These are phyloP conservation scores for Sarcophaga caerulescens DNA, from an alignment of 2,888 invertebrate genomes.

Conservation along the genomic window DNA sequence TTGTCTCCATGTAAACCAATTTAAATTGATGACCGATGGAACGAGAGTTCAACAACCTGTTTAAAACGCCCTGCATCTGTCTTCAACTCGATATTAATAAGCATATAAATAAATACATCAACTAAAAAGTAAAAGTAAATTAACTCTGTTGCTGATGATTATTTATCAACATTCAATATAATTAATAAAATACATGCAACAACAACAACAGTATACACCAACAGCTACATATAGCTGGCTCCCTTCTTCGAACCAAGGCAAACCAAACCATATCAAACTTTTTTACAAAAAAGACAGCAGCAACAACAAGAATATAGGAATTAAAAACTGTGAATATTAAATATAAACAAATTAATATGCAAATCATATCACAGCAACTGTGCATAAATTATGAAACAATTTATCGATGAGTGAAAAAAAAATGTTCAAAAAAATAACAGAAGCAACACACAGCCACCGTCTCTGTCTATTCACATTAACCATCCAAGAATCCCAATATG, in stretches of 20 bases:
- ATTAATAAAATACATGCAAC: constrained; percentile 18
- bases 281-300: background rate
- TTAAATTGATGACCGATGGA: no score
- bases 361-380: constrained; percentile 46
- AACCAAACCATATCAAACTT: background rate
- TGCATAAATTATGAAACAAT: constrained; percentile 51
- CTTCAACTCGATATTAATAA: background rate
- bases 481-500: background rate
- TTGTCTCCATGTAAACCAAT: no score
- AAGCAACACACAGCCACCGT: background rate
- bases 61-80: background rate
- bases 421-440: background rate
- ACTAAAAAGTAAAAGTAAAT: constrained; percentile 58
- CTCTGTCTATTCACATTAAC: no score
- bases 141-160: constrained; percentile 40
- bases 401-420: constrained; percentile 19
- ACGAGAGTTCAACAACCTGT: background rate
- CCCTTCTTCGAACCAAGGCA: no score
- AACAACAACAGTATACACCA: background rate
- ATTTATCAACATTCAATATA: constrained; percentile 42
- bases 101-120: background rate
- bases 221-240: background rate
- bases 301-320: constrained; percentile 3
- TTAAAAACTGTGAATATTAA: constrained; percentile 26
- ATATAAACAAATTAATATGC: constrained; percentile 58